Evolutionary conservation across 1,140 invertebrate genomes (phyloP).

Genomic region (Calliphora vicina): DNA sequence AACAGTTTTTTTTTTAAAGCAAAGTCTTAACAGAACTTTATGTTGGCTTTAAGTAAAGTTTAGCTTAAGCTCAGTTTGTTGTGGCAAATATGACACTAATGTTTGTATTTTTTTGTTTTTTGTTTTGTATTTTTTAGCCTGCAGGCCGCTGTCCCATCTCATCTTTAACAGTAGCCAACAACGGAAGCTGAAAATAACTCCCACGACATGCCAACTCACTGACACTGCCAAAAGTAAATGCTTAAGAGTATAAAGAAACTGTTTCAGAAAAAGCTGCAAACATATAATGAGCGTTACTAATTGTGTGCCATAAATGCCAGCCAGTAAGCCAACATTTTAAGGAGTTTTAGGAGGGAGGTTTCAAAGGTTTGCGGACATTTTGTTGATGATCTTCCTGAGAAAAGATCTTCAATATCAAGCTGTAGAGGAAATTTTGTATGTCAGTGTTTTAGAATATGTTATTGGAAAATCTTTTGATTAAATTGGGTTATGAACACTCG

Average conservation of each 20-base stretch:
- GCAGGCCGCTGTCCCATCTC: not conserved
- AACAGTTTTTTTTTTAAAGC: no score
- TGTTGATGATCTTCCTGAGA: no score
- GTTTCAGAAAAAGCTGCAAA: no score
- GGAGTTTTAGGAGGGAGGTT: not conserved
- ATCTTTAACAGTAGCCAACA: not conserved
- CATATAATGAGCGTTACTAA: conserved; percentile 25
- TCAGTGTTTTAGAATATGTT: no score
- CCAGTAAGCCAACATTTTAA: not conserved
- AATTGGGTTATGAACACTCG: no score
- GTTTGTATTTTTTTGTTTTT: not conserved
- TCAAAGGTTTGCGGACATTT: no score
- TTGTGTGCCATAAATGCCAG: not conserved
- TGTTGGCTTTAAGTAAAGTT: not conserved
- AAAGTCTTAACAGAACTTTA: no score
- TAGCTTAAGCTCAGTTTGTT: not conserved
- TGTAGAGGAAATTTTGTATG: no score
- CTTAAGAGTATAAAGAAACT: not conserved
- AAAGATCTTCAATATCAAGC: no score
- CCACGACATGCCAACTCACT: not conserved
- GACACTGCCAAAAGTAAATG: not conserved
- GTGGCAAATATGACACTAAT: not conserved
- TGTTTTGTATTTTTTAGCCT: no score
- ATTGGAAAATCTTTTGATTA: no score
- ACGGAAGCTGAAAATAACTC: conserved; percentile 13